phyloP scores from a whole-genome alignment of 2,888 invertebrate genomes.

The Tetanocera ferruginea region DNA sequence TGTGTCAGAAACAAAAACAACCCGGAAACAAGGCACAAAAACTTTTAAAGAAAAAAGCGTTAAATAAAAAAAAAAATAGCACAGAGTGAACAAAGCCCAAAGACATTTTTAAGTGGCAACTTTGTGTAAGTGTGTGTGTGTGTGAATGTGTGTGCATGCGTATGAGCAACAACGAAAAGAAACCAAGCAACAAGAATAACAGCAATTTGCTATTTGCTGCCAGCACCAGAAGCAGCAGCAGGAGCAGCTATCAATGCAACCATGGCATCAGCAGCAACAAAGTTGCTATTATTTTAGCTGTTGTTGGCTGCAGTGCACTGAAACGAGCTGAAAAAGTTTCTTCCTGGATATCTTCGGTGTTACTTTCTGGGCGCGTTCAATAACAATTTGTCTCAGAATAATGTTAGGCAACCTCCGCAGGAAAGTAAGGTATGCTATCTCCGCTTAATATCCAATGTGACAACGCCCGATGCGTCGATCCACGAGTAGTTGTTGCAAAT shows the following conservation, averaged over 20 bases:
- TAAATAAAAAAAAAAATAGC: not conserved
- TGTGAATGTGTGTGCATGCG: no score
- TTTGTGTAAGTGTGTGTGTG: not conserved
- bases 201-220: not conserved
- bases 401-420: not conserved
- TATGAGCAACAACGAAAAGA: not conserved
- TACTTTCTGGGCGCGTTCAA: not conserved
- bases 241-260: no score
- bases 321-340: not conserved
- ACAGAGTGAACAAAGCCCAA: not conserved
- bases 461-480: not conserved
- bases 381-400: not conserved
- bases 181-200: not conserved
- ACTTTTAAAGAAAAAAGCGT: not conserved
- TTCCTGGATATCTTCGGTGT: not conserved
- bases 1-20: constrained; percentile 15
- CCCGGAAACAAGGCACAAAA: not conserved
- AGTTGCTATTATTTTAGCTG: not conserved
- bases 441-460: not conserved
- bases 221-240: not conserved
- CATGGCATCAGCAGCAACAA: not conserved
- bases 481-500: not conserved
- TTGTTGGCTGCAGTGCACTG: not conserved
- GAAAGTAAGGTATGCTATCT: not conserved
- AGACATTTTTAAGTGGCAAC: constrained; percentile 15